These are phyloP conservation scores for Boloria selene DNA, from an alignment of 2,888 invertebrate genomes.

Conservation along the genomic window DNA sequence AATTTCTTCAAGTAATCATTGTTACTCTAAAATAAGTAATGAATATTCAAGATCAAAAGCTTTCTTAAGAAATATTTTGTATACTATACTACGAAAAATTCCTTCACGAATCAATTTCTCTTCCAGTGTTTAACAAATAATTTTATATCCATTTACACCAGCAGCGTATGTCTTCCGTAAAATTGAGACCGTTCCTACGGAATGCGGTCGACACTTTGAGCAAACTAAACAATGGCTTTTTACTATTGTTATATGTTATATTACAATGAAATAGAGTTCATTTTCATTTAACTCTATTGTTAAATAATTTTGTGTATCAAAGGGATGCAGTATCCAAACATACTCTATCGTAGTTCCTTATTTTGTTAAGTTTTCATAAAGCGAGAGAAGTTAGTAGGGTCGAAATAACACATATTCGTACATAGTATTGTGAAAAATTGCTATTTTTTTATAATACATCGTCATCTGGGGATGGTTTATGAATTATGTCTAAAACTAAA, in stretches of 20 bases:
- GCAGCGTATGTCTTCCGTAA: slow-evolving; percentile 55
- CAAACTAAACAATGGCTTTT: slow-evolving; percentile 39
- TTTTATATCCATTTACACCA: slow-evolving; percentile 46
- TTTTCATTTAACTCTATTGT: slow-evolving; percentile 40
- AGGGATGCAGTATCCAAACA: slow-evolving; percentile 25
- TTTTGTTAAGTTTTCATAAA: slow-evolving; percentile 25
- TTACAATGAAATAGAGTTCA: slow-evolving; percentile 42
- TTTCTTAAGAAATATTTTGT: too few relatives aligned
- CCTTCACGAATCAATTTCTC: slow-evolving; percentile 14
- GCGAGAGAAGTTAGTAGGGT: slow-evolving; percentile 10
- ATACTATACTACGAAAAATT: neutral
- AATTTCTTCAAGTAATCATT: too few relatives aligned
- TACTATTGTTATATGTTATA: slow-evolving; percentile 37
- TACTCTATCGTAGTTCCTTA: slow-evolving; percentile 21
- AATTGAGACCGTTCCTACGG: slow-evolving; percentile 61
- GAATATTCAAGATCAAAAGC: too few relatives aligned
- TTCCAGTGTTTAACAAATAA: slow-evolving; percentile 21
- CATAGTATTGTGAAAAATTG: neutral
- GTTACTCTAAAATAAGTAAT: too few relatives aligned
- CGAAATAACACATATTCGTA: neutral
- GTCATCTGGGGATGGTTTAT: too few relatives aligned
- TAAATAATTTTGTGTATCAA: slow-evolving; percentile 41
- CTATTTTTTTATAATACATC: too few relatives aligned
- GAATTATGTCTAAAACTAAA: too few relatives aligned
- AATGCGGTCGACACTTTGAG: slow-evolving; percentile 50